A percentile compares a stretch with the other conserved stretches of the same genome.
phyloP scores from a whole-genome alignment of 2,888 invertebrate genomes.

The Calliopum simillimum region DNA sequence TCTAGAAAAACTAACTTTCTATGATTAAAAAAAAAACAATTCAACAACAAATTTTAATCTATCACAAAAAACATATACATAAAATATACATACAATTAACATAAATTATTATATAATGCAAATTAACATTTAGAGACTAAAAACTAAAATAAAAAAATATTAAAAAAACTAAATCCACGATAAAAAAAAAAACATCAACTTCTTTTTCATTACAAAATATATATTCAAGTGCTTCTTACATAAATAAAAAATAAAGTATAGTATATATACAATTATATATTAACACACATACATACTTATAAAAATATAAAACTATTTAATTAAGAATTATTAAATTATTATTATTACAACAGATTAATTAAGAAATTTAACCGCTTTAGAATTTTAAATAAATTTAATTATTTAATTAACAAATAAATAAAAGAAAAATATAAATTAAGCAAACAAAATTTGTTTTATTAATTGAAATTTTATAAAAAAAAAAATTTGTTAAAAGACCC shows the following conservation, averaged over 20 bases:
- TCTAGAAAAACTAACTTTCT: constrained; percentile 10
- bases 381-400: constrained; percentile 49
- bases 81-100: constrained; percentile 4
- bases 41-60: constrained; percentile 26
- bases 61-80: constrained; percentile 26
- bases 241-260: constrained; percentile 58
- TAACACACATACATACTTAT: constrained; percentile 39
- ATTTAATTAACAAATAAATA: constrained; percentile 44
- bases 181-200: constrained; percentile 51
- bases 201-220: constrained; percentile 65
- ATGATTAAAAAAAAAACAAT: constrained; percentile 17
- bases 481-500: neutral
- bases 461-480: constrained; percentile 33
- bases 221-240: constrained; percentile 68
- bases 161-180: constrained; percentile 27
- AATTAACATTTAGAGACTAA: constrained; percentile 32
- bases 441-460: constrained; percentile 43
- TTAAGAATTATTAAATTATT: constrained; percentile 34
- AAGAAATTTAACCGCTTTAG: constrained; percentile 54
- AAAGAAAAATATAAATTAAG: constrained; percentile 42
- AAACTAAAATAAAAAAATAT: constrained; percentile 13
- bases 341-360: constrained; percentile 29
- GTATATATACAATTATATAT: constrained; percentile 48
- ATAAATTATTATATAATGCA: constrained; percentile 16
- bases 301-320: constrained; percentile 43